phyloP scores from a whole-genome alignment of 2,888 invertebrate genomes.

The Limnephilus auricula region DNA sequence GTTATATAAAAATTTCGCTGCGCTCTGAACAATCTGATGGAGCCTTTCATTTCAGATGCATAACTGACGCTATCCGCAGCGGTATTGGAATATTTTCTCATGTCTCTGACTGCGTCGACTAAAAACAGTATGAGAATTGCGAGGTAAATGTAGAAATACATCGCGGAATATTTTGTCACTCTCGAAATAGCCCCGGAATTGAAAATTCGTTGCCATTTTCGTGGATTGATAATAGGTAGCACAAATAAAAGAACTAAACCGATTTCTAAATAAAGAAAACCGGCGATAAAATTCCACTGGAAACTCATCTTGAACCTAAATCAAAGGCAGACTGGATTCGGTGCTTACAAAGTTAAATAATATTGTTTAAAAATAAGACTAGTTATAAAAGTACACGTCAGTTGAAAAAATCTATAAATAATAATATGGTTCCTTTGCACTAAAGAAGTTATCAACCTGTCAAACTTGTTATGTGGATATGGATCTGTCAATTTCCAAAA shows the following conservation, averaged over 20 bases:
- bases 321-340: neutral
- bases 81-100: slow-evolving; percentile 81
- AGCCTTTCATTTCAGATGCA: slow-evolving; percentile 81
- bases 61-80: slow-evolving; percentile 74
- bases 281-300: slow-evolving; percentile 88
- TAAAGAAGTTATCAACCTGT: neutral
- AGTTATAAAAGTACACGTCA: slow-evolving; percentile 10
- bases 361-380: neutral
- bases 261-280: slow-evolving; percentile 85
- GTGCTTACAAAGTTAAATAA: neutral
- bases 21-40: slow-evolving; percentile 85
- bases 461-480: neutral
- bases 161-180: slow-evolving; percentile 80
- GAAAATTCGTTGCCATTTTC: slow-evolving; percentile 87
- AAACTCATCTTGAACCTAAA: slow-evolving; percentile 81
- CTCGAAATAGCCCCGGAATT: slow-evolving; percentile 82
- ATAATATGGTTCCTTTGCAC: neutral
- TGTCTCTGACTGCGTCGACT: slow-evolving; percentile 84
- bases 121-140: slow-evolving; percentile 82
- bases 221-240: slow-evolving; percentile 84
- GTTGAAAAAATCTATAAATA: slow-evolving; percentile 5
- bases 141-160: slow-evolving; percentile 82
- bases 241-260: slow-evolving; percentile 81
- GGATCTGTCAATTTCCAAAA: neutral
- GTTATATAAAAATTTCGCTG: slow-evolving; percentile 90